A percentile compares a stretch with the other conserved stretches of the same genome.
Evolutionary conservation across 2,888 invertebrate genomes (phyloP).

Genomic region (Agrochola macilenta): DNA sequence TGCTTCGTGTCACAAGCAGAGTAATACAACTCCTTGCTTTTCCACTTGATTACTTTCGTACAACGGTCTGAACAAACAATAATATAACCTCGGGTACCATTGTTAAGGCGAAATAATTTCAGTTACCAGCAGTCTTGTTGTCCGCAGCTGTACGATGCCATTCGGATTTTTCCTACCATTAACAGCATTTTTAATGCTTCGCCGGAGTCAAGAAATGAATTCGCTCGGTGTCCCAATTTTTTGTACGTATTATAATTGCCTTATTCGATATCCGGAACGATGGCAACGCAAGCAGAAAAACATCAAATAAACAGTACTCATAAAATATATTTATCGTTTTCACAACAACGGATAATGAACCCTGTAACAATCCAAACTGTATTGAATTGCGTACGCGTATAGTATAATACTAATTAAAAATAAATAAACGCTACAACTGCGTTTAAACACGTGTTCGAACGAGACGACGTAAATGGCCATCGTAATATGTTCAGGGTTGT

Average conservation of each 20-base stretch:
- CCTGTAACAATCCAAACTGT: background rate
- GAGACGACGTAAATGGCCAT: conserved; percentile 77
- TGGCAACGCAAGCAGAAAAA: conserved; percentile 15
- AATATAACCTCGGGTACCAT: conserved; percentile 77
- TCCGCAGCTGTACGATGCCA: conserved; percentile 61
- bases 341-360: background rate
- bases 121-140: conserved; percentile 57
- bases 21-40: conserved; percentile 77
- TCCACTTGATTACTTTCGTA: conserved; percentile 80
- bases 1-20: conserved; percentile 72
- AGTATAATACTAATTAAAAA: conserved; percentile 50
- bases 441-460: conserved; percentile 71
- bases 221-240: conserved; percentile 35
- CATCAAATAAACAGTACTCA: conserved; percentile 22
- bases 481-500: conserved; percentile 85
- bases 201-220: conserved; percentile 52
- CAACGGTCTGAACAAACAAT: conserved; percentile 79
- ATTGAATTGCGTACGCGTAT: background rate
- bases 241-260: conserved; percentile 36
- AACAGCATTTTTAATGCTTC: conserved; percentile 61
- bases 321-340: conserved; percentile 14
- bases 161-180: conserved; percentile 64
- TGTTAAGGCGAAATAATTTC: conserved; percentile 74
- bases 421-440: conserved; percentile 64
- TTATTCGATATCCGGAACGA: conserved; percentile 28